Evolutionary conservation across 1,140 invertebrate species (phyloP), one percentile per base, ranked within the genome.

Genomic region (Ruditapes philippinarum): DNA sequence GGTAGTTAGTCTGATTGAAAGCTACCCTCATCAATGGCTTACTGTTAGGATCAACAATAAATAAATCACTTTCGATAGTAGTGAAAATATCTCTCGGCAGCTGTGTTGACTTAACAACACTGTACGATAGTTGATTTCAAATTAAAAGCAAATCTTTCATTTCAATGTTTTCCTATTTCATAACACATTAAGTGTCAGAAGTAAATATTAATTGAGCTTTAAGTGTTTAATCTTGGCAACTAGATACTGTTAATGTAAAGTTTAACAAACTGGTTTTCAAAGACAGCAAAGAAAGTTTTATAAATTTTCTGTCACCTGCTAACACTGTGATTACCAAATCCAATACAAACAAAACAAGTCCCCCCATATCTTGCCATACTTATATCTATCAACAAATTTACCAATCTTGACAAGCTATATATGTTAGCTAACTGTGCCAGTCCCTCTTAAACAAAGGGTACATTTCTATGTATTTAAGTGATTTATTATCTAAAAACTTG

Each of bases 141-240:
- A 62, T 62, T 25, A 62, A 62, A 62, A 62, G 57, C n/a, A 62
- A 62, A 62, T 62, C 57, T 62, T 62, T 62, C 57, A 28, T 62
- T 62, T 4, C 25, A 25, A 62, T 62, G 57, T 62, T 62, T 62
- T 62, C 57, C 28, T 62, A 62, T 62, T 62, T 62, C 57, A 62
- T 62, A 62, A 62, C 57, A 62, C 57, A 62, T 62, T 28, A 62
- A 62, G 57, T 62, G 57, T 62, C 25, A 62, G 57, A 62, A 62
- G 57, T 62, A 62, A 62, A 62, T 62, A 62, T 62, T 62, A 62
- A 62, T 62, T 62, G 57, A 62, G 57, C 25, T 62, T 62, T 62
- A 62, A 62, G 57, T 62, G 57, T 62, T 62, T 62, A 62, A 62
- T 62, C 57, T 62, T 28, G 57, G 57, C 57, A 62, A 62, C 57